Evolutionary conservation across 2,888 invertebrate genomes (phyloP), one percentile per base, ranked within the genome.

Genomic region (Hipparchia semele): DNA sequence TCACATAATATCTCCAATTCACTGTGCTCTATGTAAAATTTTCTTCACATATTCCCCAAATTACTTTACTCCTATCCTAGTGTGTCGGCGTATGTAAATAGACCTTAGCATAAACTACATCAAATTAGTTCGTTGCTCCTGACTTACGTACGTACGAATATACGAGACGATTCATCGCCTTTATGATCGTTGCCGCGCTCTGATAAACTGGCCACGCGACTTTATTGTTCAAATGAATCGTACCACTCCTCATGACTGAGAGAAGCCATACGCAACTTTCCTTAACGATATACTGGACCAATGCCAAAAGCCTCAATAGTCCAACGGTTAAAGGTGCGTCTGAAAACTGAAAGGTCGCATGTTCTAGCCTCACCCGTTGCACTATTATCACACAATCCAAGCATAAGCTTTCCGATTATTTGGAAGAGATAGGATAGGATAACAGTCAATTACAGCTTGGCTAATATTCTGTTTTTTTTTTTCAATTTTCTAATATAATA

Each of bases 111-210:
- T 61, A 13, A 68, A 8, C 59, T 60, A 69, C 69, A 69, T 53
- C 69, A 53, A 69, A 69, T 69, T 69, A 71, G 75, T 75, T 75
- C 75, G 75, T 73, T 71, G 75, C 75, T 73, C 75, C 73, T 61
- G 68, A 13, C 59, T 64, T 68, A 71, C 71, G 75, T 61, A 61
- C 53, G 33, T 9, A 62, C 46, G 59, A 59, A 46, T 13, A 62
- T 13, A 13, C 46, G 68, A 53, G 8, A 60, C 68, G 61, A 76
- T 59, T 74, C 71, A 76, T 72, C 64, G 66, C 68, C 39, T 72
- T 74, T 75, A 77, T 77, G 78, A 77, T 75, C 72, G 70, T 77
- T 73, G 76, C 75, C 69, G 68, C 73, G 70, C 65, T 71, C 62
- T 60, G 59, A 71, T 71, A 70, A 67, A 75, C 74, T 67, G 66